phyloP scores from a whole-genome alignment of 2,113 vertebrate species.

The Phoenicopterus ruber region DNA sequence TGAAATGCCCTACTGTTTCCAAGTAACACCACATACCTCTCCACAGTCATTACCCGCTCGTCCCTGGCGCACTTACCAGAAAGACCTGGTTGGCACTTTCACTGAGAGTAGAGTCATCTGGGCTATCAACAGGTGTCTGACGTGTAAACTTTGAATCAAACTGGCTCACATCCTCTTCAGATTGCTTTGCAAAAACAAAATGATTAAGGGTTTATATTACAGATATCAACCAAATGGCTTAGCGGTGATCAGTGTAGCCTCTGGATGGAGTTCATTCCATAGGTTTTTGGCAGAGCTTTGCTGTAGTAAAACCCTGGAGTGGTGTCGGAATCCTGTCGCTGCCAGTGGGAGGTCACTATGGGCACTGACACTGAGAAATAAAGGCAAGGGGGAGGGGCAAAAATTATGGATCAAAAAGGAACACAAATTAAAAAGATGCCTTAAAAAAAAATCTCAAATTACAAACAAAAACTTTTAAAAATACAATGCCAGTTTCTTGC shows the following conservation, averaged over 20 bases:
- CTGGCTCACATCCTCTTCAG: constrained; percentile 97
- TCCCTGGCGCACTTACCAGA: constrained; percentile 79
- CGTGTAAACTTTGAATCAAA: constrained; percentile 99
- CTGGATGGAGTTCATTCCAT: constrained; percentile 58
- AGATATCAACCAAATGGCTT: constrained; percentile 59
- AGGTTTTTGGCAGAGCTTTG: constrained; percentile 60
- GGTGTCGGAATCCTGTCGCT: constrained; percentile 53
- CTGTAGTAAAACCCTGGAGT: constrained; percentile 61
- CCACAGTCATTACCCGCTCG: not conserved
- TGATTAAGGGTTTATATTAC: constrained; percentile 59
- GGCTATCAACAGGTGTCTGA: constrained; percentile 98
- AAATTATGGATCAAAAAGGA: constrained; percentile 62
- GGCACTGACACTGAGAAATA: constrained; percentile 60
- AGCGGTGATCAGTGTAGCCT: constrained; percentile 41
- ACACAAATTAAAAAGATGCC: constrained; percentile 52
- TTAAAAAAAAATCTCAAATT: constrained; percentile 8
- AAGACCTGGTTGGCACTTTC: constrained; percentile 99
- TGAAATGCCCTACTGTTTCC: not conserved
- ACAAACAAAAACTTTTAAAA: constrained; percentile 21
- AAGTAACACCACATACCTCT: not conserved
- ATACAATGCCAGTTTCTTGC: constrained; percentile 6
- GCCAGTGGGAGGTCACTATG: constrained; percentile 55
- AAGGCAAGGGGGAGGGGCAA: constrained; percentile 57
- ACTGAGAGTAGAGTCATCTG: constrained; percentile 96
- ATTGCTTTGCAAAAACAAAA: constrained; percentile 87